Percentiles rank a stretch among this genome's conserved stretches.
These are phyloP conservation scores for Tethea ocularis DNA, from an alignment of 2,888 invertebrate genomes.

Conservation along the genomic window DNA sequence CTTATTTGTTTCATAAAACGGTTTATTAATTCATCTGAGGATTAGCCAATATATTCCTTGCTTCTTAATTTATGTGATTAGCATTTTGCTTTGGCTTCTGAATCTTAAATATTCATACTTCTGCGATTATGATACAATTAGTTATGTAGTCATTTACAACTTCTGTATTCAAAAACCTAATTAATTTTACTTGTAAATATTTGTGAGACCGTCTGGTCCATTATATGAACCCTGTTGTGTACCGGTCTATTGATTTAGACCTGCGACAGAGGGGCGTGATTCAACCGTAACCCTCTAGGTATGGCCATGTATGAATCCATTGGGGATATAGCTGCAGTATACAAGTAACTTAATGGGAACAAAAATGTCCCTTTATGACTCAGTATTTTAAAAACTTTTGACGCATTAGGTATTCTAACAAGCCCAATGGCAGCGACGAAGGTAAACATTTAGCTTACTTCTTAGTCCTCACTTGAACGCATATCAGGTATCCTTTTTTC, in stretches of 20 bases:
- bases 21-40: background rate
- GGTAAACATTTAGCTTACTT: slow-evolving; percentile 7
- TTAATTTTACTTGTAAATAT: slow-evolving; percentile 35
- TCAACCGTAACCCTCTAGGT: slow-evolving; percentile 53
- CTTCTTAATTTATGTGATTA: no score
- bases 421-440: background rate
- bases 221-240: slow-evolving; percentile 39
- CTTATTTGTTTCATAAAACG: background rate
- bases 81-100: background rate
- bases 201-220: slow-evolving; percentile 49
- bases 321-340: slow-evolving; percentile 27
- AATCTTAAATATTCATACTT: background rate
- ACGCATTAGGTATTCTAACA: background rate
- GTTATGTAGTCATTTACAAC: background rate
- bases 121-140: background rate
- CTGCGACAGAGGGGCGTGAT: slow-evolving; percentile 70
- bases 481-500: slow-evolving; percentile 16
- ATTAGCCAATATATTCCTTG: no score
- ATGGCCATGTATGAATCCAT: slow-evolving; percentile 34
- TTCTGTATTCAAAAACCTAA: slow-evolving; percentile 30
- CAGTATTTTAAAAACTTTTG: background rate
- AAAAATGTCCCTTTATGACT: background rate
- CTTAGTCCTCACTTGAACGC: slow-evolving; percentile 5
- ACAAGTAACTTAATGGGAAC: background rate
- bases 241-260: slow-evolving; percentile 72